Evolutionary conservation across 2,888 invertebrate species (phyloP).

Genomic region (Agrochola litura): DNA sequence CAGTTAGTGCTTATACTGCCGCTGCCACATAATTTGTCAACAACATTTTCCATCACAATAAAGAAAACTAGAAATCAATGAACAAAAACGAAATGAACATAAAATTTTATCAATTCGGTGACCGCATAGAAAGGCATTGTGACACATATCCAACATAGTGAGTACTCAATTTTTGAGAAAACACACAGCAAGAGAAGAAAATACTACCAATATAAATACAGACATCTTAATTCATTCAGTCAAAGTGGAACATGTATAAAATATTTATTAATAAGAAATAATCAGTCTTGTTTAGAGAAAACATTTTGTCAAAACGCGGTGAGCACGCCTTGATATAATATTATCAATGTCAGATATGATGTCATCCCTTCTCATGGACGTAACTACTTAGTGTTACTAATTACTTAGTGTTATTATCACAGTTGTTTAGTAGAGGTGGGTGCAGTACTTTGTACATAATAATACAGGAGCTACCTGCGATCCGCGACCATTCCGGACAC

Average conservation of each 20-base stretch:
- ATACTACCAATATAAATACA: slow-evolving; percentile 89
- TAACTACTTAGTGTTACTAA: slow-evolving; percentile 73
- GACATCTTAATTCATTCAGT: slow-evolving; percentile 90
- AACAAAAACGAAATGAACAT: slow-evolving; percentile 81
- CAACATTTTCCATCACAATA: slow-evolving; percentile 89
- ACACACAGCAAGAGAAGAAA: slow-evolving; percentile 83
- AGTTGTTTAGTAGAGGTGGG: slow-evolving; percentile 91
- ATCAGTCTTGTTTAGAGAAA: slow-evolving; percentile 91
- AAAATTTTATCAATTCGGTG: slow-evolving; percentile 85
- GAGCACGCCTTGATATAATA: slow-evolving; percentile 83
- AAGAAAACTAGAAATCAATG: slow-evolving; percentile 84
- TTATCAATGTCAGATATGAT: slow-evolving; percentile 91
- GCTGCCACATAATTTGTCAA: slow-evolving; percentile 89
- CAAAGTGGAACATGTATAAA: slow-evolving; percentile 90
- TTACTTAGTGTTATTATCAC: slow-evolving; percentile 91
- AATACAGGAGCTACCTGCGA: slow-evolving; percentile 88
- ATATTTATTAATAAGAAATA: slow-evolving; percentile 91
- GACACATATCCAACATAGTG: slow-evolving; percentile 91
- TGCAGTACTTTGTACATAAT: slow-evolving; percentile 90
- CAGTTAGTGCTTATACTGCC: slow-evolving; percentile 83
- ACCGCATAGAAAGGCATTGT: slow-evolving; percentile 89
- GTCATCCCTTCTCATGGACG: slow-evolving; percentile 91
- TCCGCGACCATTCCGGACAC: slow-evolving; percentile 84
- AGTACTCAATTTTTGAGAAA: slow-evolving; percentile 84
- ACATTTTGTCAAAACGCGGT: slow-evolving; percentile 86